Conservation (phyloP, 2,888 invertebrate genomes). For the Apotomis betuletana region DNA sequence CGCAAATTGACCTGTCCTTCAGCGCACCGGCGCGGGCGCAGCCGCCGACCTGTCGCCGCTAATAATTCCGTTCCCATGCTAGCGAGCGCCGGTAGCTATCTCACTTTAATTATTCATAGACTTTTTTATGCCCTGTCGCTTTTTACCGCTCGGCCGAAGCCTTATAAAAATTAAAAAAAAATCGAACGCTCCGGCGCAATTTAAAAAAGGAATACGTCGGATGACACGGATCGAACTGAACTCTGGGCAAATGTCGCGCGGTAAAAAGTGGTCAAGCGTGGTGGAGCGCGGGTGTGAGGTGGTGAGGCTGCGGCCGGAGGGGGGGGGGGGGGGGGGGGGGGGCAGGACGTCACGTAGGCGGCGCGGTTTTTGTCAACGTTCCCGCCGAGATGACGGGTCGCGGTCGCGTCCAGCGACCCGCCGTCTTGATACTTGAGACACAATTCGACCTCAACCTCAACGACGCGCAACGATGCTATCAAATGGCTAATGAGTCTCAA, state of each 20-base stretch:
- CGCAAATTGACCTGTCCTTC: conserved; percentile 83
- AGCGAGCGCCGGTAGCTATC: conserved; percentile 80
- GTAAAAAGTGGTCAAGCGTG: conserved; percentile 81
- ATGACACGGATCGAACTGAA: conserved; percentile 84
- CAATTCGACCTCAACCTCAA: conserved; percentile 3
- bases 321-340: conserved; percentile 54
- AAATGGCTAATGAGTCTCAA: too few relatives aligned
- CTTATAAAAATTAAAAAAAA: conserved; percentile 81
- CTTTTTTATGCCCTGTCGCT: conserved; percentile 79
- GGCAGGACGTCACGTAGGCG: conserved; percentile 82
- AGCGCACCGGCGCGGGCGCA: conserved; percentile 62
- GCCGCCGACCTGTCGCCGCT: conserved; percentile 76
- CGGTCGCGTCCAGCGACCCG: conserved; percentile 63
- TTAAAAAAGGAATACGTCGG: conserved; percentile 83
- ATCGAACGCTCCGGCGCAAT: conserved; percentile 75
- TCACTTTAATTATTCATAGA: conserved; percentile 84
- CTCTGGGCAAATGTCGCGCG: conserved; percentile 84
- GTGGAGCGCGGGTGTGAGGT: conserved; percentile 51
- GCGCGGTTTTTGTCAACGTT: conserved; percentile 83
- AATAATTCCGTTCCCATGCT: conserved; percentile 80
- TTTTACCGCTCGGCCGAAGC: conserved; percentile 78
- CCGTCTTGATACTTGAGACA: conserved; percentile 71
- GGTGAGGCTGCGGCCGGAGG: conserved; percentile 42
- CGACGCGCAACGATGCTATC: too few relatives aligned
- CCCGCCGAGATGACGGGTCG: conserved; percentile 83